phyloP scores from a whole-genome alignment of 2,888 invertebrate genomes.

The Lepidocyrtoides sp. region DNA sequence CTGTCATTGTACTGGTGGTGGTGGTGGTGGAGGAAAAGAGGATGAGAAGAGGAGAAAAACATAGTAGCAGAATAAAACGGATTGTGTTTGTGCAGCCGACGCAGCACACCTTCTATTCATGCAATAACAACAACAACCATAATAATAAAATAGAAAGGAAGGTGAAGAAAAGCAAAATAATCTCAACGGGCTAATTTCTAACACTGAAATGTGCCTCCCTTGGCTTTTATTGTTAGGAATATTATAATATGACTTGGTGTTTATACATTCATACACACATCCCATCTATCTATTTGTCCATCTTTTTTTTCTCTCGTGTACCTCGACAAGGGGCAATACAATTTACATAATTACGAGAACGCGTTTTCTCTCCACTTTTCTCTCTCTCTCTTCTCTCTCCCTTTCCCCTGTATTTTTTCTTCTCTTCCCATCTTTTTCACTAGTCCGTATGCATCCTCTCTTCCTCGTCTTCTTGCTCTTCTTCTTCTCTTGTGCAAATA shows the following conservation, averaged over 20 bases:
- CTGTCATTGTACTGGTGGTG: no score
- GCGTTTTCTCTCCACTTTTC: constrained; percentile 5
- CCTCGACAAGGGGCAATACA: constrained; percentile 44
- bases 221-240: constrained; percentile 60
- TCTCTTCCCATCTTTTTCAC: not conserved
- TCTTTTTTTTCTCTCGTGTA: constrained; percentile 6
- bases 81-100: not conserved
- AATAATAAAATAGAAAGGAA: constrained; percentile 49
- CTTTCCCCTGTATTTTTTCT: not conserved
- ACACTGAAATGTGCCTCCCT: constrained; percentile 69
- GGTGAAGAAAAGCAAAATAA: constrained; percentile 57
- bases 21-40: not conserved
- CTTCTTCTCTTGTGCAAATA: not conserved
- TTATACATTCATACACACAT: not conserved
- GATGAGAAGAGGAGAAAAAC: not conserved
- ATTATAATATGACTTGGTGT: not conserved
- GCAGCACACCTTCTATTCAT: not conserved
- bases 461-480: not conserved
- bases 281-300: not conserved
- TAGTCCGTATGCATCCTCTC: not conserved
- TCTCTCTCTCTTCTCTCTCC: not conserved
- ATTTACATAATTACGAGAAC: constrained; percentile 75
- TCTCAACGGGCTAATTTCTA: constrained; percentile 73
- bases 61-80: not conserved
- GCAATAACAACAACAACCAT: not conserved